A percentile compares a stretch with the other conserved stretches of the same genome.
Conservation (phyloP, 1,140 invertebrate species). For the Cydia strobilella region DNA sequence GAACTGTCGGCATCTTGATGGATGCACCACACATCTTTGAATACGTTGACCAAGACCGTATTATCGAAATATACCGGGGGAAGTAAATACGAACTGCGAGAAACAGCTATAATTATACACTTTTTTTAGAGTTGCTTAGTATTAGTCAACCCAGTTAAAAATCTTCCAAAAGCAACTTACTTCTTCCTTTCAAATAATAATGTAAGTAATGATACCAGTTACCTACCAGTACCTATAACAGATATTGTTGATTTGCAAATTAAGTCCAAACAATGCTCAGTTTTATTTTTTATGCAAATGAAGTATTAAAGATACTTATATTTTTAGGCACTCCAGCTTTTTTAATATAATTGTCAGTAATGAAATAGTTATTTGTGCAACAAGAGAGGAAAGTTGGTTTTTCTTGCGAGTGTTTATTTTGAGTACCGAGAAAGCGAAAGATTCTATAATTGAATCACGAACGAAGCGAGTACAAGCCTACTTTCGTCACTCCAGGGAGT, state of each 20-base stretch:
- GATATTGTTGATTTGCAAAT: constrained; percentile 4
- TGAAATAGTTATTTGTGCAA: too few species aligned
- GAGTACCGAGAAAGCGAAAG: too few species aligned
- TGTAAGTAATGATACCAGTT: too few species aligned
- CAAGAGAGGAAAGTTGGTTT: too few species aligned
- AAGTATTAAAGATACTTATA: background rate
- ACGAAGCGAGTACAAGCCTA: too few species aligned
- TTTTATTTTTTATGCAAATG: background rate
- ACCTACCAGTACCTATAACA: background rate
- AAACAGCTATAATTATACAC: background rate
- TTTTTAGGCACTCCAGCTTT: background rate
- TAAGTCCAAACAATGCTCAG: constrained; percentile 2
- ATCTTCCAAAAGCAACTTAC: background rate
- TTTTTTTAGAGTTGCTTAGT: background rate
- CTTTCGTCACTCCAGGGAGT: too few species aligned
- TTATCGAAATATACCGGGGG: constrained; percentile 96
- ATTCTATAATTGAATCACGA: too few species aligned
- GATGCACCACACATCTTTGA: constrained; percentile 99
- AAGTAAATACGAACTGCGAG: constrained; percentile 84
- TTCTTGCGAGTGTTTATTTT: too few species aligned
- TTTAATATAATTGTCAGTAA: too few species aligned
- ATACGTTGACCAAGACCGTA: constrained; percentile 98
- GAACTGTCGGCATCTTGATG: constrained; percentile 98
- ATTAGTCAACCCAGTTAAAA: background rate
- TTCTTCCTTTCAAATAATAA: background rate